These are phyloP conservation scores for Neodon shergylaensis DNA, from an alignment of 2,113 vertebrate genomes.

Conservation along the genomic window DNA sequence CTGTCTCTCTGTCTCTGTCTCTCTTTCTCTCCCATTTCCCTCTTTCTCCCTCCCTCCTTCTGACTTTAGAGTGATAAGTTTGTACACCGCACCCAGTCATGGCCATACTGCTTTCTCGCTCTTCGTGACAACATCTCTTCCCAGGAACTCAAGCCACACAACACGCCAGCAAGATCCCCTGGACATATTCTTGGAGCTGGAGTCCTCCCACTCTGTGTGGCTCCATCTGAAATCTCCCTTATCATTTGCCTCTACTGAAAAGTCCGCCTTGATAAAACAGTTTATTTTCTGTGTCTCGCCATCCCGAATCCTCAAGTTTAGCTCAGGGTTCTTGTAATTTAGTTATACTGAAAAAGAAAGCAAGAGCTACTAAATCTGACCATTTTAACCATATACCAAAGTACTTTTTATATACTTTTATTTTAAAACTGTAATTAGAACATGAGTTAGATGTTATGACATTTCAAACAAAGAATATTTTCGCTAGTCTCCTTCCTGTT, in stretches of 20 bases:
- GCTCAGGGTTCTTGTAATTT: constrained; percentile 64
- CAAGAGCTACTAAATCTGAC: background rate
- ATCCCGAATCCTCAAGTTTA: background rate
- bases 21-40: too few relatives aligned
- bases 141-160: background rate
- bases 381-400: background rate
- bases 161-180: background rate
- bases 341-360: constrained; percentile 61
- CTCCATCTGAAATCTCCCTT: constrained; percentile 36
- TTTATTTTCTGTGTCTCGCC: constrained; percentile 21
- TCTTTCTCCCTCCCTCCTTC: background rate
- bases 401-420: background rate
- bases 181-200: background rate
- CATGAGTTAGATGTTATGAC: background rate
- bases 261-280: constrained; percentile 47
- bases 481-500: background rate
- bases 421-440: background rate
- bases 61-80: background rate
- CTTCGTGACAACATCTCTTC: background rate
- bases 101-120: background rate
- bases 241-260: constrained; percentile 53
- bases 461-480: background rate
- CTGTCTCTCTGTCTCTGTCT: too few relatives aligned
- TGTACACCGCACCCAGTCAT: background rate
- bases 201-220: background rate